phyloP scores from a whole-genome alignment of 2,113 vertebrate genomes.

The Antennarius striatus region DNA sequence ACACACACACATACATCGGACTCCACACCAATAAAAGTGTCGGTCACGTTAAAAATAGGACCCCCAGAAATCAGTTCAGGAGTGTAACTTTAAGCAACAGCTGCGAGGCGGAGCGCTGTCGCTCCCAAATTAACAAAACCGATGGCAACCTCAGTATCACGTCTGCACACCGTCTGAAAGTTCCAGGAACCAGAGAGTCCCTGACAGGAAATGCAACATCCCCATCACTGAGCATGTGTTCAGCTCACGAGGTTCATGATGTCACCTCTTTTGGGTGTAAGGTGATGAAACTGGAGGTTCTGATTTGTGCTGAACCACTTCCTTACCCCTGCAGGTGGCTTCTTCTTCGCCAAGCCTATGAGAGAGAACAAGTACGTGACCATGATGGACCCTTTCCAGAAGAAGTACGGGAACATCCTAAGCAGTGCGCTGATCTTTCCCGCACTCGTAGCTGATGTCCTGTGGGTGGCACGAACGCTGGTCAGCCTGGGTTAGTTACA shows the following conservation, averaged over 20 bases:
- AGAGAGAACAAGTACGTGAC: slow-evolving; percentile 84
- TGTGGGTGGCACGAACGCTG: slow-evolving; percentile 87
- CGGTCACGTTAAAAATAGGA: slow-evolving; percentile 63
- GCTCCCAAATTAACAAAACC: slow-evolving; percentile 16
- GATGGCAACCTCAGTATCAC: background rate
- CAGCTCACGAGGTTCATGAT: slow-evolving; percentile 26
- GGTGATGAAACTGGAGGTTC: background rate
- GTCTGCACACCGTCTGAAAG: background rate
- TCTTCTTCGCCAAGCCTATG: slow-evolving; percentile 88
- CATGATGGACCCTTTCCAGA: slow-evolving; percentile 87
- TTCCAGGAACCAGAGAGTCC: slow-evolving; percentile 5
- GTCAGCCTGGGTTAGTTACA: slow-evolving; percentile 81
- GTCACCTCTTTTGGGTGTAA: slow-evolving; percentile 21
- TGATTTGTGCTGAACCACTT: background rate
- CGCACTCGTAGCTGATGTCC: slow-evolving; percentile 83
- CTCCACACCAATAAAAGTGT: slow-evolving; percentile 49
- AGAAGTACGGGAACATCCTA: slow-evolving; percentile 80
- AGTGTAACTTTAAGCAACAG: slow-evolving; percentile 56
- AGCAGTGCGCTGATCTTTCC: slow-evolving; percentile 82
- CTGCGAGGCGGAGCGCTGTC: slow-evolving; percentile 40
- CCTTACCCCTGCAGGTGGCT: slow-evolving; percentile 73
- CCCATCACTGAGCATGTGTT: background rate
- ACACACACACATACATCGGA: background rate
- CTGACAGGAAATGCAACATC: slow-evolving; percentile 36
- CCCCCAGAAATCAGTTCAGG: slow-evolving; percentile 39